phyloP scores from a whole-genome alignment of 2,797 vertebrate species.

The Vultur gryphus region DNA sequence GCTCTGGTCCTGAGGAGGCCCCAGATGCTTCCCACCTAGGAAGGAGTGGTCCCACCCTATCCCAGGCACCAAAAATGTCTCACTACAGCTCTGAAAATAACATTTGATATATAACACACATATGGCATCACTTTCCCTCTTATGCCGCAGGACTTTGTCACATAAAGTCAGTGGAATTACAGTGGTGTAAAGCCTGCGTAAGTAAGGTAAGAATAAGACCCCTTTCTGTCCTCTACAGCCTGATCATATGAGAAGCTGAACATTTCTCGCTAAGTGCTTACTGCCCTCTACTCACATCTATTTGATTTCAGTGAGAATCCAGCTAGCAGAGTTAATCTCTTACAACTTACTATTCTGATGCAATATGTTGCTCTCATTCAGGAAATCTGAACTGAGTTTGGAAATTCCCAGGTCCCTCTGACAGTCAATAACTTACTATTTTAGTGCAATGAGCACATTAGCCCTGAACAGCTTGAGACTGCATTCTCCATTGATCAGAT shows the following conservation, averaged over 20 bases:
- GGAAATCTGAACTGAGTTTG: conserved; percentile 65
- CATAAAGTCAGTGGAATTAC: not conserved
- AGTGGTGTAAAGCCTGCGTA: not conserved
- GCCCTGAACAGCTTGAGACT: conserved; percentile 81
- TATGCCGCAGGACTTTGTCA: not conserved
- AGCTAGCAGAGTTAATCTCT: not conserved
- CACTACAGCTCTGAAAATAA: not conserved
- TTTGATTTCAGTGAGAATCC: conserved; percentile 26
- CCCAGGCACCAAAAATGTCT: not conserved
- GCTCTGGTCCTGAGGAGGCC: not conserved
- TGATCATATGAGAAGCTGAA: not conserved
- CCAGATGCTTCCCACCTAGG: not conserved
- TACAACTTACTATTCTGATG: not conserved
- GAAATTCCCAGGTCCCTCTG: conserved; percentile 52
- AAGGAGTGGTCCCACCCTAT: not conserved
- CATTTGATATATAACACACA: not conserved
- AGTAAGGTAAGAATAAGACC: not conserved
- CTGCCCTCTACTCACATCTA: not conserved
- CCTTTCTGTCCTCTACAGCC: not conserved
- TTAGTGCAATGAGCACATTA: conserved; percentile 78
- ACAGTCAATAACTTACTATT: conserved; percentile 84
- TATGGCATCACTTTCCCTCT: not conserved
- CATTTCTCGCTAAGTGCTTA: not conserved
- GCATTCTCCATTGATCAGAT: conserved; percentile 88
- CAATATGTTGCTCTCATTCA: conserved; percentile 36